Base-by-base conservation (phyloP, 2,113 vertebrate species). In the Globicephala melas region DNA sequence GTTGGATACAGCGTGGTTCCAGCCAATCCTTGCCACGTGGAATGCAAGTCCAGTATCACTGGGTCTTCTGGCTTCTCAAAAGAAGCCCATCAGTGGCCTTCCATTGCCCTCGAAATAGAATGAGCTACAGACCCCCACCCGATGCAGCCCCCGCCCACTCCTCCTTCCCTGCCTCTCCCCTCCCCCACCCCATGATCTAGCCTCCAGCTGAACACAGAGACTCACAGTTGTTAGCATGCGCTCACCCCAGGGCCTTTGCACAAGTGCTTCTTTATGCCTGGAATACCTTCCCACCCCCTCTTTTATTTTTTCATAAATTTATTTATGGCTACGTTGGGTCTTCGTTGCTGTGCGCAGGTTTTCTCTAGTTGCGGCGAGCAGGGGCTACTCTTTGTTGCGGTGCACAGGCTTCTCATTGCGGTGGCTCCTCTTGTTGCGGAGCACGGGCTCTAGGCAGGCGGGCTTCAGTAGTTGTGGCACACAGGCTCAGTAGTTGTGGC, bases 1-100 rank as follows among this genome's bases (percentile, higher is more conserved):
- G 23, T 17, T 3, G 18, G 68, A 17, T 0, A 0, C 36, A 2
- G 0, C 0, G 1, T 14, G 55, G 53, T 38, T 20, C 81, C 50
- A 38, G 44, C 5, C 2, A 0, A 31, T 9, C 4, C 11, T 18
- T 33, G 23, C 71, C 41, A 7, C 1, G 4, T 11, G 6, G 73
- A 55, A 13, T 0, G 5, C 26, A 23, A 62, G 31, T 36, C 68
- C 21, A 3, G 10, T 2, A 4, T 33, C 13, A 2, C 9, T 20
- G 15, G n/a, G 53, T 25, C 71, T 93, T 86, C 31, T 33, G 85
- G 12, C 26, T 85, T 70, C 55, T 83, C 55, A 58, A 47, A 36
- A 60, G 70, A 86, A 83, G 55, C 3, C 26, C n/a, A 20, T 26
- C 58, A 8, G 2, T 33, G 80, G 38, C 18, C 55, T 60, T 65